phyloP scores from a whole-genome alignment of 2,113 vertebrate species.

The Apteryx owenii region DNA sequence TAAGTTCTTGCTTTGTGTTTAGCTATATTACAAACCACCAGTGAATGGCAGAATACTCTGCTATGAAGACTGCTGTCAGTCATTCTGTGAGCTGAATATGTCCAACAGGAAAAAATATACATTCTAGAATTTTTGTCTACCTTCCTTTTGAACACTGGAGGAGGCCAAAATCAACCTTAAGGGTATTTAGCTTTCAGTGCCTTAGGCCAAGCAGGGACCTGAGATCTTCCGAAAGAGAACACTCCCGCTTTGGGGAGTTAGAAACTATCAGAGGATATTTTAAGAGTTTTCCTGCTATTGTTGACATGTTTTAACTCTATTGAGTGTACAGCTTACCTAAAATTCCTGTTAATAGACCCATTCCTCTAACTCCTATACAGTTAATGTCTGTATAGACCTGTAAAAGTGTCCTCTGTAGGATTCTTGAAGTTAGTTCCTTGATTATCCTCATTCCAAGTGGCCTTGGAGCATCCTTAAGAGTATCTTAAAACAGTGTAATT shows the following conservation, averaged over 20 bases:
- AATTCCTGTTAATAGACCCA: background rate
- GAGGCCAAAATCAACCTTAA: background rate
- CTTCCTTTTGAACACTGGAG: background rate
- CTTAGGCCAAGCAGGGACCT: background rate
- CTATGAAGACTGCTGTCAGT: background rate
- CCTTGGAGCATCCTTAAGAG: background rate
- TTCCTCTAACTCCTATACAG: background rate
- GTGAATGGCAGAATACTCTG: background rate
- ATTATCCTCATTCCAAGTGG: background rate
- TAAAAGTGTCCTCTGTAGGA: background rate
- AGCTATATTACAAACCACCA: background rate
- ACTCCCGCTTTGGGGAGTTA: background rate
- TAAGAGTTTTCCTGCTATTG: background rate
- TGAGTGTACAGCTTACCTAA: background rate
- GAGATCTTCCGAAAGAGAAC: background rate
- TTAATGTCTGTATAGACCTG: background rate
- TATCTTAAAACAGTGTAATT: background rate
- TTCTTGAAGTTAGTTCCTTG: background rate
- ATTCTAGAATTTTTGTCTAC: background rate
- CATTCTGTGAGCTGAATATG: background rate
- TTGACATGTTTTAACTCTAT: background rate
- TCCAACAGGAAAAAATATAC: background rate
- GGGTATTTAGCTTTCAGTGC: background rate
- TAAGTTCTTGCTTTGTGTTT: background rate
- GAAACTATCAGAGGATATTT: background rate